Base-by-base conservation (phyloP, 1,140 invertebrate species). In the Sitobion miscanthi region DNA sequence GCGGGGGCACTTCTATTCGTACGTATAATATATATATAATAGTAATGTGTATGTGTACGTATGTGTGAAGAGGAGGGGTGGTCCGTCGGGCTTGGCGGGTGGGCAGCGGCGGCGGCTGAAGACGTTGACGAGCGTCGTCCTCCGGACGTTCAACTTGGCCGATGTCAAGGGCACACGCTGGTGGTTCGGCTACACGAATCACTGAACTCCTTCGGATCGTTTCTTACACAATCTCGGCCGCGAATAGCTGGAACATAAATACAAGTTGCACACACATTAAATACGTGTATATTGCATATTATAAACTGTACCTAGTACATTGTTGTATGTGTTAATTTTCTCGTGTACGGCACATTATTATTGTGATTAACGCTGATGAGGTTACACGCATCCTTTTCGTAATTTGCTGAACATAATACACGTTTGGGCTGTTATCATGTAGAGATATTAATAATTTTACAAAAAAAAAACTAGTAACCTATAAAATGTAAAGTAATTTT, bases 101-200 rank as follows among this genome's bases (percentile, higher is more conserved):
- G 89, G 89, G 89, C 54, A 91, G 90, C 14, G 69, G 91, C 21
- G 57, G 90, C 90, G 90, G 45, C 82, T 57, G 47, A 93, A 93
- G 91, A 93, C 91, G 35, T 93, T 93, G 91, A 93, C 91, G 91
- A 93, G 82, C 91, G 47, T 49, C 69, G 91, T 93, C 82, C 91
- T 93, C 91, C 49, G 91, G 91, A 82, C 91, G 82, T 93, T 93
- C 77, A 93, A 93, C 91, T 93, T 93, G 91, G 91, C 82, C 25
- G 82, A 93, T 93, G 91, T 93, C 91, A 93, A 93, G 91, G 91
- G 91, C 91, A 93, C 49, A 86, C 21, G n/a, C 91, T 42, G 45
- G 91, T 92, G 69, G 91, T 92, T 92, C 77, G 91, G 82, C 91
- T 38, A 42, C 52, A 54, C 69, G 91, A 93, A 85, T 93, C 91